phyloP scores from a whole-genome alignment of 2,113 vertebrate species.

The Cyphomyrus discorhynchus region DNA sequence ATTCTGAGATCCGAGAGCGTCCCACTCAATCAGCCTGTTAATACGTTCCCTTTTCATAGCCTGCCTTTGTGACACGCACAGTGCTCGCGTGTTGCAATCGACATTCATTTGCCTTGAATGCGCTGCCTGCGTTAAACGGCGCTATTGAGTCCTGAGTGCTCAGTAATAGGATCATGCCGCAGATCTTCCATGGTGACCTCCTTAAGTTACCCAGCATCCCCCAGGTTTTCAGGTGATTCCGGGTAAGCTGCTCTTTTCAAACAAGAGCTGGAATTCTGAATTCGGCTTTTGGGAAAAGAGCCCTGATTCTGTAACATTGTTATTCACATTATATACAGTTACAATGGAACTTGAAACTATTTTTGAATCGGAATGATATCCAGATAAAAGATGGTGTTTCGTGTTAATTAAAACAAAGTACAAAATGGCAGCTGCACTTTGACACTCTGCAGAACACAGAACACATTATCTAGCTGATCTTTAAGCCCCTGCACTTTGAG shows the following conservation, averaged over 20 bases:
- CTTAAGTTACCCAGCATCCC: neutral
- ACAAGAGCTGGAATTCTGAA: neutral
- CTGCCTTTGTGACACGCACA: neutral
- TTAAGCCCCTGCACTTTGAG: neutral
- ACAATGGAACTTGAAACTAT: neutral
- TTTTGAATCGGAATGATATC: neutral
- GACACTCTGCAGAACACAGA: neutral
- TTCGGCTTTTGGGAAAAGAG: neutral
- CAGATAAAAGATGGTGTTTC: neutral
- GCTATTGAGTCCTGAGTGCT: neutral
- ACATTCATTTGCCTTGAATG: neutral
- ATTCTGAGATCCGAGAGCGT: neutral
- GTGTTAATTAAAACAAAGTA: neutral
- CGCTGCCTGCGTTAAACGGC: neutral
- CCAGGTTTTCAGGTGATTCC: neutral
- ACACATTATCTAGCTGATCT: neutral
- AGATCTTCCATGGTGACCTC: neutral
- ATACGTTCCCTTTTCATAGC: neutral
- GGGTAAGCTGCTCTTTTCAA: neutral
- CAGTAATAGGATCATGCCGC: neutral
- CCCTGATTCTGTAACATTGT: neutral
- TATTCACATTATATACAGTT: neutral
- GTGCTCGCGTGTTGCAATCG: neutral
- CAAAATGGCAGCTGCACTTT: neutral
- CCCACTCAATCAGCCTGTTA: neutral